Base-by-base conservation (phyloP, 2,888 invertebrate species). In the Coecobrya sp. region DNA sequence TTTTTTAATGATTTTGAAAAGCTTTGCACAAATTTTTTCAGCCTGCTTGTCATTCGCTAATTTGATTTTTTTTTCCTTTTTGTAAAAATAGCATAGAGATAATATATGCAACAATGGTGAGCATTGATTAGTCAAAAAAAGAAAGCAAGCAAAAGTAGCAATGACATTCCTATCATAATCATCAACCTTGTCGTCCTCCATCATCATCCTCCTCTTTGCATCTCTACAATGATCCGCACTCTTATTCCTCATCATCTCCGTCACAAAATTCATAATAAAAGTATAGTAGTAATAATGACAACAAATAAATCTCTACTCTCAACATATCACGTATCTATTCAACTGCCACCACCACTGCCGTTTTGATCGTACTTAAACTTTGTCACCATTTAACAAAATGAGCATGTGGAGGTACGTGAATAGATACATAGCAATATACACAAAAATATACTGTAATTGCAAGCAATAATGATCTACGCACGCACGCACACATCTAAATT, bases 131-230 rank as follows among this genome's bases (percentile, higher is more conserved):
- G 2, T 36, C 36, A 36, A 36, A 7, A 86, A 86, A 86, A 86
- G 86, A 86, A 86, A 86, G 86, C 86, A 86, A 19, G n/a, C n/a
- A n/a, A n/a, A n/a, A n/a, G 73, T 73, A 73, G 22, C 36, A 3
- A 70, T 70, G 70, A 36, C 70, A 70, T 36, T 70, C 36, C 70
- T 62, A 62, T 62, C 62, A 62, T 62, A n/a, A 76, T 76, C 59
- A 86, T 73, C 86, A 86, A 86, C 59, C 76, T 86, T 86, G 86
- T 73, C 76, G 55, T 55, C 62, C 22, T 62, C n/a, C 86, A 30
- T 86, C 86, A 73, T 76, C 86, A 52, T 76, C 70, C 49, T 86
- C 22, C 45, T 70, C 70, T 19, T 27, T 65, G 30, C 1, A 11
- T 27, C 11, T 27, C 11, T 11, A 4, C 65, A 65, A 30, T 16